Conservation (phyloP, 2,797 vertebrate species). For the Ptychadena robeensis region DNA sequence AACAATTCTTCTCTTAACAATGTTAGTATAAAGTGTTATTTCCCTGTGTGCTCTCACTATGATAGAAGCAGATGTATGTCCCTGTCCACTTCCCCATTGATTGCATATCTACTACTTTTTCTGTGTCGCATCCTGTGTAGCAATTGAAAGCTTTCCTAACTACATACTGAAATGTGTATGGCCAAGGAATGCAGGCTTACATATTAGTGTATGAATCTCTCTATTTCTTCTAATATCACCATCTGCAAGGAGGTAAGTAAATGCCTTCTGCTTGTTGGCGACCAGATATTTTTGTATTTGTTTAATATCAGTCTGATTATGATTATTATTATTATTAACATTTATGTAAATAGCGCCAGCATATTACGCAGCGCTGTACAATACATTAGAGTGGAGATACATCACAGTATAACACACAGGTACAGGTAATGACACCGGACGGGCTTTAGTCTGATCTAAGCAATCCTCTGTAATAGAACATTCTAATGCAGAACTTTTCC, state of each 20-base stretch:
- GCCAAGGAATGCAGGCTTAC: background rate
- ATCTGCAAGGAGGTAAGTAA: background rate
- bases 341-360: too few relatives aligned
- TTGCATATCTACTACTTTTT: background rate
- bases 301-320: too few relatives aligned
- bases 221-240: background rate
- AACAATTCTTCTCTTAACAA: background rate
- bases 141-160: background rate
- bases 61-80: too few relatives aligned
- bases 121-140: conserved; percentile 25
- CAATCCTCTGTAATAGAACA: background rate
- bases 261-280: background rate
- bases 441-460: too few relatives aligned
- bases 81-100: background rate
- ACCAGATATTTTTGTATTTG: too few relatives aligned
- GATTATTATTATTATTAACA: too few relatives aligned
- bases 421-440: too few relatives aligned
- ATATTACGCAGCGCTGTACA: too few relatives aligned
- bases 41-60: background rate
- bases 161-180: background rate
- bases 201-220: background rate
- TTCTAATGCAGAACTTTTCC: background rate
- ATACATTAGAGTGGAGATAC: too few relatives aligned
- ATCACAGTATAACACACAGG: too few relatives aligned
- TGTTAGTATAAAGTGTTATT: background rate